phyloP scores from a whole-genome alignment of 2,113 vertebrate species.

The Tylochromis polylepis region DNA sequence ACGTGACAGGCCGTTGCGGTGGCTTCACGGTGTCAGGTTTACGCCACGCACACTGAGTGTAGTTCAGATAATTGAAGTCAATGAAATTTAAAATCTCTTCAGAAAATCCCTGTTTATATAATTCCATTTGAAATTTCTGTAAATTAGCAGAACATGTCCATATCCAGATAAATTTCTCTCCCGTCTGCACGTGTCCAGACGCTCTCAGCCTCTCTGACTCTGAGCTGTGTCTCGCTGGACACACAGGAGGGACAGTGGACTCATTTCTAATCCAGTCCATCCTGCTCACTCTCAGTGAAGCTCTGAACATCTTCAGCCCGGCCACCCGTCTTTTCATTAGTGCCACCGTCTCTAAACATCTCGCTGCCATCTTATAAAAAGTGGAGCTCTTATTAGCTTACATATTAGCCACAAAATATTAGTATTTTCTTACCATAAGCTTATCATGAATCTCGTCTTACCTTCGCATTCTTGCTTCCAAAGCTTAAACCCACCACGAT shows the following conservation, averaged over 20 bases:
- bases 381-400: too few relatives aligned
- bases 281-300: background rate
- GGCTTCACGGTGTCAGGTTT: background rate
- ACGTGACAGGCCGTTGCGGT: accelerated
- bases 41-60: background rate
- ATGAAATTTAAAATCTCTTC: background rate
- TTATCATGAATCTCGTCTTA: background rate
- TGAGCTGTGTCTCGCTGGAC: background rate
- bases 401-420: too few relatives aligned
- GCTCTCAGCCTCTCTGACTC: too few relatives aligned
- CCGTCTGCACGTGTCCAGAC: too few relatives aligned
- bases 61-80: background rate
- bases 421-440: too few relatives aligned
- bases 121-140: background rate
- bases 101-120: background rate
- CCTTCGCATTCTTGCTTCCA: too few relatives aligned
- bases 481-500: background rate
- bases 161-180: accelerated
- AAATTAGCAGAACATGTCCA: background rate
- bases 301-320: accelerated
- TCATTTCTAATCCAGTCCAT: background rate
- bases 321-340: background rate
- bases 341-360: background rate
- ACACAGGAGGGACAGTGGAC: too few relatives aligned
- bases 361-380: too few relatives aligned